phyloP scores from a whole-genome alignment of 2,888 invertebrate species.

The Xylota segnis region DNA sequence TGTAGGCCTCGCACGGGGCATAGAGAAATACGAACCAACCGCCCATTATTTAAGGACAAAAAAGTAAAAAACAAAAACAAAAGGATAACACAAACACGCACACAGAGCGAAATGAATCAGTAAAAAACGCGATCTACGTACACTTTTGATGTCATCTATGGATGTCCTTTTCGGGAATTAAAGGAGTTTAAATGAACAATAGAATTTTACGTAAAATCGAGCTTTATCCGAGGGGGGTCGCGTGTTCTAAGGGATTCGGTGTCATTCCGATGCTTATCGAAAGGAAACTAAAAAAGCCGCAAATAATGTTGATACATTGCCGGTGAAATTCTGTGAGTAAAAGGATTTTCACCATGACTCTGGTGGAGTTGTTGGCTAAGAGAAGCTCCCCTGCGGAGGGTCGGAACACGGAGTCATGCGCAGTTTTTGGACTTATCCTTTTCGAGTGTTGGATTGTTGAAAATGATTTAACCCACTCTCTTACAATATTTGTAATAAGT shows the following conservation, averaged over 20 bases:
- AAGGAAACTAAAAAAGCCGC: conserved; percentile 67
- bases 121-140: conserved; percentile 26
- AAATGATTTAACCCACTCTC: conserved; percentile 21
- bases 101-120: conserved; percentile 29
- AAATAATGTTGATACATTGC: conserved; percentile 22
- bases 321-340: conserved; percentile 39
- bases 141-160: conserved; percentile 38
- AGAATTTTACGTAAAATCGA: conserved; percentile 54
- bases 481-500: conserved; percentile 1
- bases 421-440: background rate
- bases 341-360: conserved; percentile 45
- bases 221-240: background rate
- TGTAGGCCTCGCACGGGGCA: conserved; percentile 39
- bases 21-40: conserved; percentile 35
- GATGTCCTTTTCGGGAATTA: conserved; percentile 44
- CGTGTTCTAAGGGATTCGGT: conserved; percentile 11
- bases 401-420: conserved; percentile 28
- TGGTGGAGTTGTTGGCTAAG: conserved; percentile 7
- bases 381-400: background rate
- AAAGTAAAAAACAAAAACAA: conserved; percentile 19
- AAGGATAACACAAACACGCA: conserved; percentile 55
- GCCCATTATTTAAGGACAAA: conserved; percentile 38
- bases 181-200: conserved; percentile 6
- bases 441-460: conserved; percentile 17
- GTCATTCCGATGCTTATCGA: conserved; percentile 68